Conservation (phyloP, 2,113 vertebrate species). For the Sturnira hondurensis region DNA sequence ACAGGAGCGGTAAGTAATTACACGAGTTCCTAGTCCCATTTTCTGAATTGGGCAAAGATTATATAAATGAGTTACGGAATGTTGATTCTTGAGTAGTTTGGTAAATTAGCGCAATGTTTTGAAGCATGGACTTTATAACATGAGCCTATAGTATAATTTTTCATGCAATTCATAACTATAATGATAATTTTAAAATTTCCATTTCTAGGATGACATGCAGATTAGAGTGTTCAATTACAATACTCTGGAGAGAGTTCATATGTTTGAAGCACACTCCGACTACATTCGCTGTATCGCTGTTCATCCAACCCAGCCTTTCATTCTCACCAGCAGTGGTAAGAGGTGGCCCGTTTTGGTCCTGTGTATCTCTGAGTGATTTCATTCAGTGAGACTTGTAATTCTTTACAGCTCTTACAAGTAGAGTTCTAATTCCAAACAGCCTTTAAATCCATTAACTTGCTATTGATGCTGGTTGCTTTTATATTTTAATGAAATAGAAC, state of each 20-base stretch:
- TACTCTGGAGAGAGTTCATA: slow-evolving; percentile 96
- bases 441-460: background rate
- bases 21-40: background rate
- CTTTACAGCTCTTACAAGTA: background rate
- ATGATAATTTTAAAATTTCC: background rate
- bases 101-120: background rate
- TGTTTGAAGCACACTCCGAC: slow-evolving; percentile 99
- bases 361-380: background rate
- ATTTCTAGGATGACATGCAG: slow-evolving; percentile 96
- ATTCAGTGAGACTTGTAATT: background rate
- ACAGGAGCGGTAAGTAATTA: slow-evolving; percentile 93
- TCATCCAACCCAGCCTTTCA: slow-evolving; percentile 98
- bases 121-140: background rate
- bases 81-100: background rate
- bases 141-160: background rate
- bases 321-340: slow-evolving; percentile 98
- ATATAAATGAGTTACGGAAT: background rate
- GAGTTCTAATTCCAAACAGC: slow-evolving; percentile 7
- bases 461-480: background rate
- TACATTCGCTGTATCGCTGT: slow-evolving; percentile 99
- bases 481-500: slow-evolving; percentile 40
- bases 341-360: background rate
- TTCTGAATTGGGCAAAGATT: slow-evolving; percentile 19
- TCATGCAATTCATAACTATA: background rate
- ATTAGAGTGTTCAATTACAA: slow-evolving; percentile 99